Base-by-base conservation (phyloP, 2,888 invertebrate species). In the Spodoptera picta region DNA sequence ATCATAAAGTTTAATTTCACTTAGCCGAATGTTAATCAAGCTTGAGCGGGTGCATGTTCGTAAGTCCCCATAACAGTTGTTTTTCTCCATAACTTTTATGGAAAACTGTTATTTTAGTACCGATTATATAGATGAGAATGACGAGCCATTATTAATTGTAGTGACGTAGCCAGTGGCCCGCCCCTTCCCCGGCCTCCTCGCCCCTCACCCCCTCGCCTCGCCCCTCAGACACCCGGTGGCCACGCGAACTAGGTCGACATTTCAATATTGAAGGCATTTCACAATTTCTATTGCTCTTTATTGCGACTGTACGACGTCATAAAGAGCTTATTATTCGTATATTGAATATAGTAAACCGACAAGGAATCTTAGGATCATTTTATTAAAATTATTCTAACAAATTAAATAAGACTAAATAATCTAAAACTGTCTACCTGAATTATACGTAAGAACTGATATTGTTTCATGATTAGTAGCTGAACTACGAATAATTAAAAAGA, bases 241-340 rank as follows among this genome's bases (percentile, higher is more conserved):
- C 82, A 69, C 82, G 80, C 80, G 83, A 92, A 90, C 88, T 91
- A 82, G 92, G 92, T 90, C 92, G 89, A 88, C 92, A 90, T 91
- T 92, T 91, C 92, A 90, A 92, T 91, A 91, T 88, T 87, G 90
- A 88, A 91, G 90, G 89, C 91, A 91, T 92, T 92, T 91, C 90
- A 91, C 90, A 89, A 91, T 89, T 90, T 89, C 90, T 88, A 90
- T 89, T 88, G 89, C 87, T 87, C 86, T 88, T 88, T 90, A 90
- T 82, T 79, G 86, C 85, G 83, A 87, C 83, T 87, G 86, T 87
- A 87, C 85, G 85, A 84, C 79, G 88, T 87, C 88, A 89, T 91
- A 91, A 91, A 90, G 84, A 85, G 85, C 86, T 86, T 89, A 89
- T 87, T 87, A 86, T 85, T 73, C 83, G 80, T 84, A 83, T 85